phyloP scores from a whole-genome alignment of 2,113 vertebrate species.

The Steatornis caripensis region DNA sequence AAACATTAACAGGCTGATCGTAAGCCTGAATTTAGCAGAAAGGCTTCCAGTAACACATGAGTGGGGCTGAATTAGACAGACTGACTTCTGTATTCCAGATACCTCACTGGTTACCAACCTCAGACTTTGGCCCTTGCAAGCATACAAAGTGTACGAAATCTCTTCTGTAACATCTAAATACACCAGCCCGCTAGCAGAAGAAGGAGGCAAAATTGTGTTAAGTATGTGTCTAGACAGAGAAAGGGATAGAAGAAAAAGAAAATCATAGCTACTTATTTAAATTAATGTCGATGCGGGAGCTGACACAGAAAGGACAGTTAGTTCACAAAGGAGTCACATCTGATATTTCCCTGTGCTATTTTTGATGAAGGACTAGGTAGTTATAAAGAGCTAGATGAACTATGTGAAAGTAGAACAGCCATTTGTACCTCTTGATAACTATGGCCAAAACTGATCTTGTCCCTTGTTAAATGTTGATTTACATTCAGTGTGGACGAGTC shows the following conservation, averaged over 20 bases:
- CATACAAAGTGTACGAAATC: neutral
- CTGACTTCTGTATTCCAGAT: neutral
- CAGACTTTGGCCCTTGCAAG: neutral
- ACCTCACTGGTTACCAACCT: neutral
- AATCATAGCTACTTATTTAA: neutral
- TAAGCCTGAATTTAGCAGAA: slow-evolving; percentile 49
- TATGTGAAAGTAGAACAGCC: neutral
- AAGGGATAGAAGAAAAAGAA: neutral
- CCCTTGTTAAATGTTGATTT: neutral
- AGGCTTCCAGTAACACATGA: slow-evolving; percentile 54
- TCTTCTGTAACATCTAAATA: neutral
- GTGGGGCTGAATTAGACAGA: neutral
- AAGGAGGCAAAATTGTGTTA: neutral
- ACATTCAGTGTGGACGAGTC: neutral
- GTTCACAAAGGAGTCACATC: neutral
- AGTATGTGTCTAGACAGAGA: neutral
- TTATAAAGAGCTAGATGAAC: neutral
- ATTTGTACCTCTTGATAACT: neutral
- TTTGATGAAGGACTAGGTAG: neutral
- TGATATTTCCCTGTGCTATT: neutral
- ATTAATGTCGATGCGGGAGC: neutral
- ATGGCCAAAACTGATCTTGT: neutral
- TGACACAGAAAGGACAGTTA: neutral
- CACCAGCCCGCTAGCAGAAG: neutral
- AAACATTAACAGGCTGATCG: slow-evolving; percentile 46